Evolutionary conservation across 2,888 invertebrate species (phyloP), one percentile per base, ranked within the genome.

Genomic region (Polydrusus cervinus): DNA sequence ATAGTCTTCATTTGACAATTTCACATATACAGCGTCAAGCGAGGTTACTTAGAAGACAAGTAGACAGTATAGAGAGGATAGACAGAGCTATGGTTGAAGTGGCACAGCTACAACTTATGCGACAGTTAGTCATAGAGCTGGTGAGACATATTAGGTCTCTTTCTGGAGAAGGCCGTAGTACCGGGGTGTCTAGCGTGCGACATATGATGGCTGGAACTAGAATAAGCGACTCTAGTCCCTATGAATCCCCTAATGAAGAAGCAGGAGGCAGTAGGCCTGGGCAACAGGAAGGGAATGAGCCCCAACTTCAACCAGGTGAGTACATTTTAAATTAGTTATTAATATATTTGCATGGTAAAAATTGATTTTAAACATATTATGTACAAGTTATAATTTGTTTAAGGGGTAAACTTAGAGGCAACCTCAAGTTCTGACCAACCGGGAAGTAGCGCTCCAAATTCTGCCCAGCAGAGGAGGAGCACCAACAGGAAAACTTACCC

Each of bases 91-190:
- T 86, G 85, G 77, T 87, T 38, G 87, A 87, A 79, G 86, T 87
- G 3, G 83, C 85, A n/a, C 87, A 87, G 76, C 85, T 93, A 80
- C 90, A 90, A 78, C 89, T 91, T 80, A 88, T 93, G 68, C 89
- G 92, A 9, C 88, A 87, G 40, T 90, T 93, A 89, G 91, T 93
- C 89, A 90, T 91, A 74, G 91, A 91, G 81, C 87, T 93, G 75
- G 90, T 91, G 25, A 85, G 90, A 47, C 90, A 91, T 69, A 90
- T 93, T 79, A 85, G 90, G 14, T 80, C 79, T 30, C 72, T 82
- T 45, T 77, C 74, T 84, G 88, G 79, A 83, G 91, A 78, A 85
- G 90, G 75, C 88, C 89, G 79, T 13, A 82, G 80, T 65, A 78
- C 82, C 1, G 83, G 85, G 1, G 81, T 87, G 74, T 84, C 85